Percentiles rank a stretch among this genome's conserved stretches.
Conservation (phyloP, 2,888 invertebrate genomes). For the Monopis laevigella region DNA sequence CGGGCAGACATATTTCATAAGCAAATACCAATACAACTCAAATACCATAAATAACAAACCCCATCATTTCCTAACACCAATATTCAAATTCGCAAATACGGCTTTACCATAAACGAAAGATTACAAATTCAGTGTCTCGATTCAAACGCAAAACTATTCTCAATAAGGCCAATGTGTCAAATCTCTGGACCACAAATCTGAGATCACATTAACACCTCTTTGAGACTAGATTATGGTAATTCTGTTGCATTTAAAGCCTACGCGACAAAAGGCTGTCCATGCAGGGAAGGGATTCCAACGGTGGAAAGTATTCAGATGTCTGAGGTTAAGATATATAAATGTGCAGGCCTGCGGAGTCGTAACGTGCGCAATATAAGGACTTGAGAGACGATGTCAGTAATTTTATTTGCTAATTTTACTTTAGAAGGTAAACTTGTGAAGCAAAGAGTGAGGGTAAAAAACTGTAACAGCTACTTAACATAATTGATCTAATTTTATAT, state of each 20-base stretch:
- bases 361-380: no score
- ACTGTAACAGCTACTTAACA: not conserved
- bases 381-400: not conserved
- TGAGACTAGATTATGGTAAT: constrained; percentile 9
- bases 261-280: constrained; percentile 5
- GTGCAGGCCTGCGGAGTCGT: no score
- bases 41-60: no score
- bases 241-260: no score
- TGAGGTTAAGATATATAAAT: no score
- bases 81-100: no score
- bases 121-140: no score
- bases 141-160: no score
- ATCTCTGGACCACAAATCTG: not conserved
- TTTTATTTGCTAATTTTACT: constrained; percentile 8
- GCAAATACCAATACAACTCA: no score
- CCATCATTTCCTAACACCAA: no score
- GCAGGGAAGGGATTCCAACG: not conserved
- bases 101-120: no score
- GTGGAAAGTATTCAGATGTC: constrained; percentile 4
- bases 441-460: not conserved
- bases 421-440: not conserved
- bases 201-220: constrained; percentile 9
- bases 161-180: constrained; percentile 2
- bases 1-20: no score
- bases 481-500: constrained; percentile 1